A percentile compares a stretch with the other conserved stretches of the same genome.
These are phyloP conservation scores for Crotalus viridis DNA, from an alignment of 2,113 vertebrate species.

Conservation along the genomic window DNA sequence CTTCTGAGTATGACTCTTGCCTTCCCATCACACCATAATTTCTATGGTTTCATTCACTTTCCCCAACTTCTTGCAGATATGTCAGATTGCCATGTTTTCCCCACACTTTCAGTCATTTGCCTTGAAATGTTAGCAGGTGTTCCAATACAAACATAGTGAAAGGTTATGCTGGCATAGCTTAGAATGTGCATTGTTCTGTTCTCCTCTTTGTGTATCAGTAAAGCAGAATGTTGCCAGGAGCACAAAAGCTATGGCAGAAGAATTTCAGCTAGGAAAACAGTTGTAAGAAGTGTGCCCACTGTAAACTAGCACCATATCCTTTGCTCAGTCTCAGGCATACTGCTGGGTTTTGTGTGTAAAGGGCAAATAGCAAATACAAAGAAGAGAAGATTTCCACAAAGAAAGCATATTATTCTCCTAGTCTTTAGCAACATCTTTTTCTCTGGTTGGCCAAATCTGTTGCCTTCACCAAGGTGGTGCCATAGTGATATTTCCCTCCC, in stretches of 20 bases:
- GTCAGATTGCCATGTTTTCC: too few relatives aligned
- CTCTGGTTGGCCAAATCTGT: not conserved
- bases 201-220: not conserved
- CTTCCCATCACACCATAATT: not conserved
- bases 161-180: not conserved
- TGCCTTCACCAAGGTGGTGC: not conserved
- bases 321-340: not conserved
- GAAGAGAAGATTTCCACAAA: not conserved
- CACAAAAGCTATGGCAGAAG: not conserved
- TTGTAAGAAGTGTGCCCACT: not conserved
- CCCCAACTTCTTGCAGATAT: not conserved
- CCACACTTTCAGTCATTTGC: not conserved
- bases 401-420: not conserved
- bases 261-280: not conserved
- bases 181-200: not conserved
- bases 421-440: not conserved
- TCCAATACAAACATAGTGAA: slow-evolving; percentile 9
- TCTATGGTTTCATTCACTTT: not conserved
- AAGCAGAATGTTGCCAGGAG: not conserved
- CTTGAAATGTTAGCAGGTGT: slow-evolving; percentile 16
- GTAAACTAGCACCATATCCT: not conserved
- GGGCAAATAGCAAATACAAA: not conserved
- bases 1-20: not conserved
- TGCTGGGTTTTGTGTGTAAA: not conserved
- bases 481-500: too few relatives aligned